Base-by-base conservation (phyloP, 2,113 vertebrate species). In the Halichoeres trimaculatus region DNA sequence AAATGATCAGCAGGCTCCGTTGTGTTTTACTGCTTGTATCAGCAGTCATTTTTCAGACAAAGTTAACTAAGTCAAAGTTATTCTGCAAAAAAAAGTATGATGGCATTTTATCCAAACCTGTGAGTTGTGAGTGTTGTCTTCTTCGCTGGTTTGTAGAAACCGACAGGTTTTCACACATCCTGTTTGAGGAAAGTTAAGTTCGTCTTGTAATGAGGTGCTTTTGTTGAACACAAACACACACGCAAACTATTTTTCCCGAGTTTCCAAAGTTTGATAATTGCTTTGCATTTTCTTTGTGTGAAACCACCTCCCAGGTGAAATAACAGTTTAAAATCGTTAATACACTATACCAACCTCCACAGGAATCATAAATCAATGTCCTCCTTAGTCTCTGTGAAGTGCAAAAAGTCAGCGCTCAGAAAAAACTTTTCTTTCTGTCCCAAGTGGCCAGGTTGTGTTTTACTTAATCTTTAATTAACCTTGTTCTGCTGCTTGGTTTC, bases 191-290 rank as follows among this genome's bases (percentile, higher is more conserved):
- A 64, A 35, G 47, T 43, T 70, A 69, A 19, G 16, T 20, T 35
- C 59, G 23, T 43, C 41, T 23, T 45, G 70, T 77, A 69, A 78
- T 64, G 69, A 58, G 62, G 8, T 74, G 74, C 45, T 20, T 36
- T 20, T 45, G 8, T 64, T 16, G 56, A 6, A 60, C 60, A 72
- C 14, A 41, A 38, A 62, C 51, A 61, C 17, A 52, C 34, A 51
- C n/a, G n/a, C 52, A 17, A 8, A 26, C 9, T 64, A 23, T 73
- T 41, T 55, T 55, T 51, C 17, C 17, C 35, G 59, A 22, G 40
- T 61, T 67, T 70, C 40, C 14, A 17, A 63, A 62, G 60, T 75
- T 52, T 60, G 55, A 34, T 58, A 81, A 85, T 81, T 75, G 63
- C 22, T 55, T 69, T 47, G 12, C 2, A 0, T n/a, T 74, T 56